Percentiles rank a stretch among this genome's conserved stretches.
Conservation (phyloP, 92 coral and sea anemone species). For the Umimayanthus kanabou region DNA sequence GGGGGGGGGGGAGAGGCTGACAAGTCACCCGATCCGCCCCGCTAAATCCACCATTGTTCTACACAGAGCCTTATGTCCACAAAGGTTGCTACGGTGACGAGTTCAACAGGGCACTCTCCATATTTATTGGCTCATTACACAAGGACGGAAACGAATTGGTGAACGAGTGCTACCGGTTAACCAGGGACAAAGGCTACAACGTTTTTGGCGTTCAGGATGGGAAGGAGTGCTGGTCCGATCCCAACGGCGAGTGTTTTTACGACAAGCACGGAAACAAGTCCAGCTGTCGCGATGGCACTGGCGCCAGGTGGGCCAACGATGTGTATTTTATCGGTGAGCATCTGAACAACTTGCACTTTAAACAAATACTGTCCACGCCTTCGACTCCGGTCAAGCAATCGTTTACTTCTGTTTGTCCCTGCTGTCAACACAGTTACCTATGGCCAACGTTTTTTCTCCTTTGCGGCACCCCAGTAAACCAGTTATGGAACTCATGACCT, state of each 20-base stretch:
- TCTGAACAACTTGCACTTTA: background rate
- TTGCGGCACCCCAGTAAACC: no score
- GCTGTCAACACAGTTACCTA: no score
- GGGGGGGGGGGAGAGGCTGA: no score
- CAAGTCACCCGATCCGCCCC: no score
- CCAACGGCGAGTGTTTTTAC: conserved; percentile 16
- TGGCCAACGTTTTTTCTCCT: no score
- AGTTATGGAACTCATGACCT: no score
- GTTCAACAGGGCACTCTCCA: conserved; percentile 18
- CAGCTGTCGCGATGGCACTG: conserved; percentile 15
- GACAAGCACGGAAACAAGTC: conserved; percentile 17
- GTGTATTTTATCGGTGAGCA: conserved; percentile 31
- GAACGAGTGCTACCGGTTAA: background rate
- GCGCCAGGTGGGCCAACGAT: conserved; percentile 34
- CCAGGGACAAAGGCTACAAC: background rate
- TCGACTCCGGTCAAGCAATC: no score
- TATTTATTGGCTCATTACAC: background rate
- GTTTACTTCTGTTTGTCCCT: no score
- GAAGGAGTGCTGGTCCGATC: conserved; percentile 35
- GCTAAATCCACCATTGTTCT: background rate
- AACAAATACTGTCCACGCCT: no score
- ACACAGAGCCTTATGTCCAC: conserved; percentile 11
- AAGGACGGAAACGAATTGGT: background rate
- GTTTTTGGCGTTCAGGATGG: conserved; percentile 25
- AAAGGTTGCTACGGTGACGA: conserved; percentile 40